phyloP scores from a whole-genome alignment of 2,797 vertebrate species.

The Eleutherodactylus coqui region DNA sequence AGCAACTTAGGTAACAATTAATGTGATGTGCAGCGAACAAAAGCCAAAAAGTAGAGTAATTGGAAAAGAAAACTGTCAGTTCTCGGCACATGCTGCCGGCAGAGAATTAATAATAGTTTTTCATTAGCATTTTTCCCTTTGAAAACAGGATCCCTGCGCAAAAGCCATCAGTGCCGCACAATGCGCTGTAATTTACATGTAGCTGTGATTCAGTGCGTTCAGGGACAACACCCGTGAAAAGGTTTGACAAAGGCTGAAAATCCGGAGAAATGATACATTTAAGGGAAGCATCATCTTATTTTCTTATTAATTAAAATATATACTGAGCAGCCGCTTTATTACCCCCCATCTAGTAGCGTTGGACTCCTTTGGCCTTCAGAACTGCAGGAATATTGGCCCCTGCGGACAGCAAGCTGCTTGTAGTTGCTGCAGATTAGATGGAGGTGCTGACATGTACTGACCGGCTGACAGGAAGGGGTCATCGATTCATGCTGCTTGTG shows the following conservation, averaged over 20 bases:
- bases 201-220: background rate
- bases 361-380: no score
- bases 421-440: no score
- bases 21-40: background rate
- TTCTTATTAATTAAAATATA: background rate
- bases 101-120: slow-evolving; percentile 32
- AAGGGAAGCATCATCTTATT: background rate
- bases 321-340: no score
- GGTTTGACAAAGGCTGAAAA: background rate
- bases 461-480: no score
- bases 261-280: background rate
- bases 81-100: background rate
- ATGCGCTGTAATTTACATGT: background rate
- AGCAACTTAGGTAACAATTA: slow-evolving; percentile 6
- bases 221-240: background rate
- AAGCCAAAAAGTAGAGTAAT: slow-evolving; percentile 6
- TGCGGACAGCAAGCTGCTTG: no score
- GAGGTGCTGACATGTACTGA: no score
- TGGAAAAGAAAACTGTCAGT: slow-evolving; percentile 15
- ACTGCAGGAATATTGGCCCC: no score
- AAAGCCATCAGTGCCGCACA: background rate
- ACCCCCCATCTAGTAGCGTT: no score
- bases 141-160: background rate
- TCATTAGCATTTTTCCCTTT: slow-evolving; percentile 42
- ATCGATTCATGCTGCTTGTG: no score